A percentile compares a stretch with the other conserved stretches of the same genome.
These are phyloP conservation scores for Carassius carassius DNA, from an alignment of 2,113 vertebrate genomes.

Conservation along the genomic window DNA sequence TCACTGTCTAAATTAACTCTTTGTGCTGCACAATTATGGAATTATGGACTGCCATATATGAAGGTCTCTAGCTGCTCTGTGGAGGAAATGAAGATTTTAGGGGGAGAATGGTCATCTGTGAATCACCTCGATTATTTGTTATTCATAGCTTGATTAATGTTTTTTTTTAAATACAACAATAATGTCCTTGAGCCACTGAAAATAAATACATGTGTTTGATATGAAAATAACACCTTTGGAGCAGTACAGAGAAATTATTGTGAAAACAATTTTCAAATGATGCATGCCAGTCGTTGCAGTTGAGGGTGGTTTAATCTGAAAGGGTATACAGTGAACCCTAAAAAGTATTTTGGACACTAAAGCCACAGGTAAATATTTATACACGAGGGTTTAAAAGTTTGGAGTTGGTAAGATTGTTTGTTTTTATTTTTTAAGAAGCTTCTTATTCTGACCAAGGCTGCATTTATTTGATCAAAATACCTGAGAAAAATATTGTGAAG, in stretches of 20 bases:
- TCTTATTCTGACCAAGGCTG: background rate
- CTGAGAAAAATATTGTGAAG: background rate
- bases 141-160: conserved; percentile 48
- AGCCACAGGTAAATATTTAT: background rate
- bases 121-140: background rate
- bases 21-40: conserved; percentile 54
- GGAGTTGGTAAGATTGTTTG: too few species aligned
- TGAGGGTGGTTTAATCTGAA: conserved; percentile 20
- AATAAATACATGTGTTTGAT: conserved; percentile 37
- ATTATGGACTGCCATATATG: conserved; percentile 57
- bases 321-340: background rate
- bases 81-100: conserved; percentile 42
- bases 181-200: conserved; percentile 34
- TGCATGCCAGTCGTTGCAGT: background rate
- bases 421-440: background rate
- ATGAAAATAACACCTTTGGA: conserved; percentile 49
- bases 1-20: conserved; percentile 63
- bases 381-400: background rate
- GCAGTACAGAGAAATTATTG: conserved; percentile 27
- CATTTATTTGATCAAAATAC: background rate
- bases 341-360: conserved; percentile 15
- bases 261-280: conserved; percentile 27
- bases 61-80: conserved; percentile 41
- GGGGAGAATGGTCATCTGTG: background rate
- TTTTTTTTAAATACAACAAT: conserved; percentile 45